phyloP scores from a whole-genome alignment of 2,888 invertebrate genomes.

The Drepanosiphum platanoidis region DNA sequence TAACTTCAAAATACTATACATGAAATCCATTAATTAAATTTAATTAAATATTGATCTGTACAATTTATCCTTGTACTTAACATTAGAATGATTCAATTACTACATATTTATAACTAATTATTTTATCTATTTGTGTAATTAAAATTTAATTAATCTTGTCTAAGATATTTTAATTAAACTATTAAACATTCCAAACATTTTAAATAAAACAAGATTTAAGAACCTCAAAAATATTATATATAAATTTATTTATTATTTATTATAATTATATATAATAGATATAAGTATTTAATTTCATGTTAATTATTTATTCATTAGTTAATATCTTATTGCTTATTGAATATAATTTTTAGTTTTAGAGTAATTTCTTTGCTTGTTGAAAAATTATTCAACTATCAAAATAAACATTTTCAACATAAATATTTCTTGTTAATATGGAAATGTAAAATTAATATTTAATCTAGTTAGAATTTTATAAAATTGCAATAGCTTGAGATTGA shows the following conservation, averaged over 20 bases:
- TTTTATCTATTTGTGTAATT: no score
- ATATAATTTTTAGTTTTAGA: background rate
- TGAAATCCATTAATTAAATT: no score
- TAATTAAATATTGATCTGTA: background rate
- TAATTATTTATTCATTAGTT: background rate
- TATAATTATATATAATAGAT: background rate
- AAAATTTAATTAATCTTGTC: no score
- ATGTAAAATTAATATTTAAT: background rate
- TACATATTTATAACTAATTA: slow-evolving; percentile 6
- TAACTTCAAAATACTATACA: no score
- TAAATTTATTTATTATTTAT: slow-evolving; percentile 1
- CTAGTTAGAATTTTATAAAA: background rate
- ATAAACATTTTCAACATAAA: slow-evolving; percentile 3
- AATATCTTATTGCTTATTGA: background rate
- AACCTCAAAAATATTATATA: no score
- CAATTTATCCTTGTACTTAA: background rate
- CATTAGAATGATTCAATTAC: background rate
- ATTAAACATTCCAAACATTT: no score
- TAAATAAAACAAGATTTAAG: no score
- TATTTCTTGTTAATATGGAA: slow-evolving; percentile 10
- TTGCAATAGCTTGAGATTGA: background rate
- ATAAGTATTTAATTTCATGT: background rate
- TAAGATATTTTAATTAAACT: no score
- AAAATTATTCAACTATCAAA: slow-evolving; percentile 2
- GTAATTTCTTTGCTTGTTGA: background rate